Base-by-base conservation (phyloP, 2,797 vertebrate species). In the Rhinophrynus dorsalis region DNA sequence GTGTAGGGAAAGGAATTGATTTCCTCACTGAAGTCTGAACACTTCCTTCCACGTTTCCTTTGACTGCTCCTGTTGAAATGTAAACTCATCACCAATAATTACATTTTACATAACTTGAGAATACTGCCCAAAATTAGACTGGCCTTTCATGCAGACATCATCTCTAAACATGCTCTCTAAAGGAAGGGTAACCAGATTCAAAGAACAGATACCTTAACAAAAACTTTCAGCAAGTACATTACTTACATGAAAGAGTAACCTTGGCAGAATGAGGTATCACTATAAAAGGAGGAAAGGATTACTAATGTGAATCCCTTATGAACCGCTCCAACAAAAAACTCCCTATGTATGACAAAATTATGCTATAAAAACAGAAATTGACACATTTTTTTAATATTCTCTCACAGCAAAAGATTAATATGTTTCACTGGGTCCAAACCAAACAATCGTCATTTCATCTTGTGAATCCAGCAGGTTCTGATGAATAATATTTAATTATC, bases 301-400 rank as follows among this genome's bases (percentile, higher is more conserved):
- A 3, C 26, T 60, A 50, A 60, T 52, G 48, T 35, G 18, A 60
- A 52, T 60, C 67, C 45, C 67, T 60, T 52, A 26, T 23, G 35
- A 68, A 42, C 24, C 8, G 45, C 5, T 30, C 18, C 44, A 60
- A 56, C 40, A 47, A 35, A 42, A 68, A 68, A 51, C 56, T 60
- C 45, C 35, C 56, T 32, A 3, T 30, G 42, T 50, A 60, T 52
- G 56, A 68, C 29, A 35, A 48, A 50, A 44, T 50, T 30, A 68
- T 59, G 33, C 40, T 68, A 15, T 37, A 68, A 58, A 68, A 68
- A 50, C 54, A 59, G 45, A 37, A 68, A 51, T 30, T 50, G 29
- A 47, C 54, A 58, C 6, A 18, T 26, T 32, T 33, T 44, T 30
- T 50, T 21, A 68, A 50, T 48, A 38, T 21, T 51, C 23, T 68